phyloP scores from a whole-genome alignment of 2,113 vertebrate genomes.

The Gracilinanus agilis region DNA sequence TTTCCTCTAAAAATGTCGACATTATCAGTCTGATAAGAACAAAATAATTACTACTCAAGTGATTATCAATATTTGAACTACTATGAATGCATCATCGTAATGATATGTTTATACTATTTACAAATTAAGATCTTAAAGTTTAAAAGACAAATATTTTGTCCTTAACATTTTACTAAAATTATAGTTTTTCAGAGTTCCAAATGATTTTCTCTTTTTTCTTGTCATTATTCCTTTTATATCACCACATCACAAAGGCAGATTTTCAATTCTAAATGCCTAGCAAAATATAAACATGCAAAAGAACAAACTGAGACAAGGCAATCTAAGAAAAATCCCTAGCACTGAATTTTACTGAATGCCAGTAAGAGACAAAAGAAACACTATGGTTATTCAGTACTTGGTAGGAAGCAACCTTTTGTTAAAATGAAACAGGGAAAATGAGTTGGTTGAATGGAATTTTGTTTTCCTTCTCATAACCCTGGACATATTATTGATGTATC shows the following conservation, averaged over 20 bases:
- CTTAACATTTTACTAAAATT: conserved; percentile 14
- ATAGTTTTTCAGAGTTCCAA: conserved; percentile 4
- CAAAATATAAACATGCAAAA: conserved; percentile 43
- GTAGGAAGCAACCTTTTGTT: neutral
- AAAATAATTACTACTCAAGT: neutral
- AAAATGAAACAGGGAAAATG: conserved; percentile 36
- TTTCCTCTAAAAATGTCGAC: conserved; percentile 2
- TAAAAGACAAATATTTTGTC: neutral
- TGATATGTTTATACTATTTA: neutral
- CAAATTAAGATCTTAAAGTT: conserved; percentile 36
- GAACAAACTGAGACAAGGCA: conserved; percentile 28
- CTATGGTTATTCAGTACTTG: neutral
- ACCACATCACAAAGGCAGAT: neutral
- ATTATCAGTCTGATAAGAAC: neutral
- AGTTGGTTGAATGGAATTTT: conserved; percentile 7
- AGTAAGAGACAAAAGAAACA: conserved; percentile 23
- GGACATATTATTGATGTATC: conserved; percentile 7
- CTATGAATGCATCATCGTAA: conserved; percentile 14
- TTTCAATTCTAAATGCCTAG: conserved; percentile 34
- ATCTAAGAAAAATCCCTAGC: conserved; percentile 35
- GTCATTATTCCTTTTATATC: neutral
- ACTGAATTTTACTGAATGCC: conserved; percentile 15
- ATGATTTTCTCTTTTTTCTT: conserved; percentile 30
- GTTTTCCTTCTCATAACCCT: conserved; percentile 44
- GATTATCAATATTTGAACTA: conserved; percentile 6